These are phyloP conservation scores for Zaprionus lachaisei DNA, from an alignment of 1,140 invertebrate genomes.

Conservation along the genomic window DNA sequence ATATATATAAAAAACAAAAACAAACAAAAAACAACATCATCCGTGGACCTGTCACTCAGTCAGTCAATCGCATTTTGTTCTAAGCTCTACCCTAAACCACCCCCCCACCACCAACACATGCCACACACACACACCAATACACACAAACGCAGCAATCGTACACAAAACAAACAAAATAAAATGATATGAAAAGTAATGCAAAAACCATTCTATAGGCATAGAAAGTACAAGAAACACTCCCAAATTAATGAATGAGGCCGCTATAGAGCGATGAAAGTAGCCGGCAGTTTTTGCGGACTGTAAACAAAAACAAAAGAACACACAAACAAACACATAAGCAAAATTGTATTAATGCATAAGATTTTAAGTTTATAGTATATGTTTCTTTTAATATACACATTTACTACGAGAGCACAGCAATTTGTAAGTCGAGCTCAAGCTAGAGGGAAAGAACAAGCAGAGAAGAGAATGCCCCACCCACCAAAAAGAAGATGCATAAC, in stretches of 20 bases:
- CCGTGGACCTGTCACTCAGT: conserved; percentile 28
- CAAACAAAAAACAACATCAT: conserved; percentile 13
- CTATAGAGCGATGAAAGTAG: conserved; percentile 14
- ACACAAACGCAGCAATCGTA: conserved; percentile 29
- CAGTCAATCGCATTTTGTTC: conserved; percentile 42
- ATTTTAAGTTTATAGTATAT: conserved; percentile 78
- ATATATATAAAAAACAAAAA: conserved; percentile 13
- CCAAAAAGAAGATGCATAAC: conserved; percentile 15
- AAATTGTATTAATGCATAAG: conserved; percentile 77
- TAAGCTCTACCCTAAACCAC: conserved; percentile 10
- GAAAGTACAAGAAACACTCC: conserved; percentile 14
- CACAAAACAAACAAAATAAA: conserved; percentile 7
- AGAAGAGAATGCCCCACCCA: conserved; percentile 14
- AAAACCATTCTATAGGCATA: conserved; percentile 29
- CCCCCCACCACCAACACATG: not conserved
- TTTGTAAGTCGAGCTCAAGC: conserved; percentile 33
- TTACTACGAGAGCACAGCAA: conserved; percentile 49
- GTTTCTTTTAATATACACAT: conserved; percentile 68
- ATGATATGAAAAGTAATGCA: conserved; percentile 12
- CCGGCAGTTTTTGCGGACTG: conserved; percentile 10
- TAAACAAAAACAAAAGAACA: conserved; percentile 23
- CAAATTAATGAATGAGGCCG: not conserved
- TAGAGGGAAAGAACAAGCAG: not conserved
- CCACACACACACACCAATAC: conserved; percentile 13
- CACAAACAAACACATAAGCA: conserved; percentile 52